A percentile compares a stretch with the other conserved stretches of the same genome.
These are phyloP conservation scores for Cyprinodon tularosa DNA, from an alignment of 2,113 vertebrate genomes.

Conservation along the genomic window DNA sequence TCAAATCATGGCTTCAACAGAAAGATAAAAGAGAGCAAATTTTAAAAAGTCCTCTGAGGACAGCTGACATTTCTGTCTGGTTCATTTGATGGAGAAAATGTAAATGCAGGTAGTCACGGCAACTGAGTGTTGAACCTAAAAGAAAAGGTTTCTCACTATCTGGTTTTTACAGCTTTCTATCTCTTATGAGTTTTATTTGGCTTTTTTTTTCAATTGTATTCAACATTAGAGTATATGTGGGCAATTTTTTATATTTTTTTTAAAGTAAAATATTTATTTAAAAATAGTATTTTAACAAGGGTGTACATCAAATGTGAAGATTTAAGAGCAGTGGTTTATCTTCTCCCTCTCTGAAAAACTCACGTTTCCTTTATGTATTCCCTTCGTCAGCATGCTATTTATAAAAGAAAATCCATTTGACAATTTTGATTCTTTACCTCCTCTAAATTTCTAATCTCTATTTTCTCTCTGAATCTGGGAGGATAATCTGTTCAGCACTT, in stretches of 20 bases:
- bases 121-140: background rate
- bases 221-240: background rate
- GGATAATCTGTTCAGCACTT: conserved; percentile 43
- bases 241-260: no score
- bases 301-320: background rate
- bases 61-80: background rate
- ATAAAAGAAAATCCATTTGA: background rate
- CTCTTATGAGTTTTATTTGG: background rate
- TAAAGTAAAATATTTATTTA: no score
- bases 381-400: background rate
- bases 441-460: conserved; percentile 4
- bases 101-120: background rate
- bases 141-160: background rate
- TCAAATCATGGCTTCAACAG: background rate
- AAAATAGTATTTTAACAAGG: background rate
- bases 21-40: background rate
- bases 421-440: background rate
- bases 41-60: background rate
- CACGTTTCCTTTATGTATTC: background rate
- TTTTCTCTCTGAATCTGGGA: conserved; percentile 15
- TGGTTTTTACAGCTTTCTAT: background rate
- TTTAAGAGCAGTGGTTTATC: background rate
- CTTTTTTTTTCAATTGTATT: background rate
- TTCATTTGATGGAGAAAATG: background rate
- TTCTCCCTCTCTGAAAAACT: background rate